Base-by-base conservation (phyloP, 92 coral and sea anemone species). In the Palythoa grandis region DNA sequence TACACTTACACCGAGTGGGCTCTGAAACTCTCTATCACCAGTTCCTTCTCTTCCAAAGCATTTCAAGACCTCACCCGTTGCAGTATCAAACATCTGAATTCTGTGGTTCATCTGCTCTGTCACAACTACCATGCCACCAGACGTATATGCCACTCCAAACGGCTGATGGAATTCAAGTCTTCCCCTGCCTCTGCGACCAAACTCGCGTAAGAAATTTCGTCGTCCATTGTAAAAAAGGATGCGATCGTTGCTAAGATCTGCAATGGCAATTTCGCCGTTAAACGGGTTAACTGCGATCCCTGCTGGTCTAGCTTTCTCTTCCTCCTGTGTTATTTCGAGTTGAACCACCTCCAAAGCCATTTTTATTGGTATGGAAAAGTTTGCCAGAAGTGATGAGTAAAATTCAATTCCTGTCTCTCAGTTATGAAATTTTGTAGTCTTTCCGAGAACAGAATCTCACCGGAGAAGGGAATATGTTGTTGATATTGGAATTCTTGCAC, bases 71-170 rank as follows among this genome's bases (percentile, higher is more conserved):
- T 35, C 9, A 22, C 83, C 83, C 35, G 70, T 77, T 53, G 15
- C 56, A 16, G 69, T 56, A 60, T 77, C 83, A 56, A 77, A 77
- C 52, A 77, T 7, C 52, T 77, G 83, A 56, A 77, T 53, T 38
- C 69, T 77, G 22, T 54, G 22, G 52, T 77, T 77, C 17, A 60
- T 19, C 53, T 54, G 17, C 24, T 77, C 83, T 15, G 69, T 37
- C 14, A 77, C 70, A 38, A 57, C 23, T 2, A 77, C 29, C 22
- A 35, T 19, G n/a, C 53, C 83, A 16, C 24, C 25, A 77, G 29
- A 7, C 5, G 70, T 77, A 63, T 23, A 77, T 15, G 83, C 70
- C 6, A 60, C 83, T 56, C 83, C 70, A 17, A 60, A 56, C 4
- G 83, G 69, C n/a, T 54, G 23, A 37, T 9, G 16, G 52, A 77